A percentile compares a stretch with the other conserved stretches of the same genome.
Conservation (phyloP, 2,113 vertebrate genomes). For the Upupa epops region DNA sequence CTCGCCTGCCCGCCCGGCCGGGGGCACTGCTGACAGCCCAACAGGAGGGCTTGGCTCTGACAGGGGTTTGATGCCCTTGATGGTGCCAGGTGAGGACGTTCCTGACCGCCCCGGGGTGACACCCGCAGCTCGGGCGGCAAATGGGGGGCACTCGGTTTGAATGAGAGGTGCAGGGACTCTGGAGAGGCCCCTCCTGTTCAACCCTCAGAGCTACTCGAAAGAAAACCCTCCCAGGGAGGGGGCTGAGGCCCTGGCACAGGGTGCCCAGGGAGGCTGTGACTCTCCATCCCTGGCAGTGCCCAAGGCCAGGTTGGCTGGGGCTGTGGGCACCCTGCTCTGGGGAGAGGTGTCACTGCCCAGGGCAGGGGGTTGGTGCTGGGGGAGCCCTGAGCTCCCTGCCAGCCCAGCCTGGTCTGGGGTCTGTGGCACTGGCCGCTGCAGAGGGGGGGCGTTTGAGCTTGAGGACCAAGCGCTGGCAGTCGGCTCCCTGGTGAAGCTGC, state of each 20-base stretch:
- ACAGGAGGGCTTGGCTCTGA: background rate
- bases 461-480: background rate
- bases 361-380: no score
- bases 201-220: background rate
- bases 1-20: background rate
- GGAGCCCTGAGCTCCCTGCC: no score
- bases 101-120: fast-evolving
- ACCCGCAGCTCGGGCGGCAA: fast-evolving
- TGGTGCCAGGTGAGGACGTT: background rate
- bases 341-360: no score
- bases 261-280: no score
- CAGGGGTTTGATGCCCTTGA: background rate
- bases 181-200: background rate
- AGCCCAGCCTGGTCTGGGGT: no score
- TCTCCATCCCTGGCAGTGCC: no score
- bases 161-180: background rate
- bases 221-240: no score
- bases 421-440: no score
- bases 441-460: no score
- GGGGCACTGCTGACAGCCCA: background rate
- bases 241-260: no score
- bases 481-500: background rate
- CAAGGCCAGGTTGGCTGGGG: no score
- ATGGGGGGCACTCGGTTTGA: background rate
- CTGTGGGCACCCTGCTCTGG: no score